These are phyloP conservation scores for Cirrhinus mrigala DNA, from an alignment of 2,797 vertebrate species.

Conservation along the genomic window DNA sequence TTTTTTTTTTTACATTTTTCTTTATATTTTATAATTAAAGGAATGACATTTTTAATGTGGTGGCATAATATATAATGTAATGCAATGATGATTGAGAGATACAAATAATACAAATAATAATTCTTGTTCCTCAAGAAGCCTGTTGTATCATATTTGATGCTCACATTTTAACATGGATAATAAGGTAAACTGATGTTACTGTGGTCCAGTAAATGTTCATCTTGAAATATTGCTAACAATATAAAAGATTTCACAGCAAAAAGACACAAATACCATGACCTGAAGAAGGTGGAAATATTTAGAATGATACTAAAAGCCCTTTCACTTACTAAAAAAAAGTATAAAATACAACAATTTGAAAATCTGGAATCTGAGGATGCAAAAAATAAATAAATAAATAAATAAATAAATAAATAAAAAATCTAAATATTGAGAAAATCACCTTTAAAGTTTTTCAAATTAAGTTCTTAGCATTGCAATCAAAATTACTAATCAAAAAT, in stretches of 20 bases:
- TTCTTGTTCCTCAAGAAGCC: neutral
- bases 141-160: neutral
- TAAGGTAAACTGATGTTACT: too few species aligned
- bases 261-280: neutral
- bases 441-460: too few species aligned
- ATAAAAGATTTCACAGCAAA: neutral
- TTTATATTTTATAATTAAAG: neutral
- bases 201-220: neutral
- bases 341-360: too few species aligned
- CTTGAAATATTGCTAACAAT: neutral
- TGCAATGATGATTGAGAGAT: neutral
- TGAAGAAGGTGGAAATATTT: neutral
- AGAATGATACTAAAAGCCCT: neutral
- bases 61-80: neutral
- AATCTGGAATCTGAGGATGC: too few species aligned
- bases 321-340: neutral
- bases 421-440: too few species aligned
- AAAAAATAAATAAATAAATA: too few species aligned
- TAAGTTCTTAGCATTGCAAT: too few species aligned
- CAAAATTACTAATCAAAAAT: too few species aligned
- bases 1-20: neutral
- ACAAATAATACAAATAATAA: too few species aligned
- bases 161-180: neutral
- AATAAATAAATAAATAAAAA: too few species aligned
- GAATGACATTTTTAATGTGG: neutral